A percentile compares a stretch with the other conserved stretches of the same genome.
phyloP scores from a whole-genome alignment of 2,797 vertebrate genomes.

The Podargus strigoides region DNA sequence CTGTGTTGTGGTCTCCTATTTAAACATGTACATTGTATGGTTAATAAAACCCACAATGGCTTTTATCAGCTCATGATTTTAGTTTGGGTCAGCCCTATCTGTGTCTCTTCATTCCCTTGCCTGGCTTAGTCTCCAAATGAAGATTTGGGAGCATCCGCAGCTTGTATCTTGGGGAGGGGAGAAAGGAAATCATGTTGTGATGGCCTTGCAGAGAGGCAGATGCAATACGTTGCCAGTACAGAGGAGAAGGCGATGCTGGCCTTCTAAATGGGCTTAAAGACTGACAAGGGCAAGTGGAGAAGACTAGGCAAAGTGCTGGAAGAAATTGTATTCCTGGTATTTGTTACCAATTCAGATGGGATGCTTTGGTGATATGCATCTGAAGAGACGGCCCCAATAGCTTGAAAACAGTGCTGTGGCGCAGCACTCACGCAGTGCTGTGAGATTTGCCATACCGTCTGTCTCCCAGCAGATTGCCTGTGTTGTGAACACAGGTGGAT shows the following conservation, averaged over 20 bases:
- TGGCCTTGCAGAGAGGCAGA: background rate
- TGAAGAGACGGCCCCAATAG: background rate
- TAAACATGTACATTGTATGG: background rate
- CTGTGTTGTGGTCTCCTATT: background rate
- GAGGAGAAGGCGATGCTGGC: background rate
- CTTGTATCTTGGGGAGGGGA: background rate
- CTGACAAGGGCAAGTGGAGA: background rate
- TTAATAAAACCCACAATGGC: background rate
- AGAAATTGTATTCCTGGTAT: background rate
- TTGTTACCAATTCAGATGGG: background rate
- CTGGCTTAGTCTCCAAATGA: background rate
- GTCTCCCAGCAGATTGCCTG: background rate
- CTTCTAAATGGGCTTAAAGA: background rate
- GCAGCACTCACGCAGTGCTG: no score
- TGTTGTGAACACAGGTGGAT: background rate
- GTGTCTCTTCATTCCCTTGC: background rate
- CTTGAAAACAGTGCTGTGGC: background rate
- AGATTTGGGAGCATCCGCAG: background rate
- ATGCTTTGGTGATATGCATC: background rate
- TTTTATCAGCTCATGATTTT: background rate
- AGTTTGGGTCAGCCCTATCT: background rate
- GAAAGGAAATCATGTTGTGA: background rate
- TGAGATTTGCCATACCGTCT: background rate
- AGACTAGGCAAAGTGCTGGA: background rate
- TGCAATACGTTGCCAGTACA: background rate